Base-by-base conservation (phyloP, 2,113 vertebrate genomes). In the Plectropomus leopardus region DNA sequence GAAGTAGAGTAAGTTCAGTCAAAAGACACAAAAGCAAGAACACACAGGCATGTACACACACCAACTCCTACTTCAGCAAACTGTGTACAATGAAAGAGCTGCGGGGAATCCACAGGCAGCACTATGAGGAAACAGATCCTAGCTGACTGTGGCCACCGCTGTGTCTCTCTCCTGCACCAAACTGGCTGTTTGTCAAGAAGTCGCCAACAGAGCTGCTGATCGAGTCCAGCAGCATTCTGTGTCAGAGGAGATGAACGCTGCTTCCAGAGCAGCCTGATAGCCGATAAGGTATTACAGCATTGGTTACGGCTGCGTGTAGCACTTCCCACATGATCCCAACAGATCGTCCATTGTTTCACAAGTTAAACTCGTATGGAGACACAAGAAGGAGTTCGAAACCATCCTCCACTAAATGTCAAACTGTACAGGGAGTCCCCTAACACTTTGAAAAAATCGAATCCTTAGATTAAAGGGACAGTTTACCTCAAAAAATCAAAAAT, bases 171-270 rank as follows among this genome's bases (percentile, higher is more conserved):
- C 80, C 57, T 16, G 15, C 45, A 34, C 3, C 50, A 57, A 48
- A 32, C 59, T 40, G 67, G 24, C 23, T 59, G 34, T 8, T 21
- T 55, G 69, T 74, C 72, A 70, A n/a, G 74, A 66, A 50, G 69
- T 69, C 4, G 13, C 58, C 9, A 1, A 19, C 68, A 47, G 60
- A 90, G 64, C 79, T 55, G 88, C 82, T 42, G 45, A 71, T 89
- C 75, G 4, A 81, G 92, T 91, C 42, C 0, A 69, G 67, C 88
- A 26, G 44, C 89, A 90, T 88, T 92, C 86, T 87, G 77, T 3
- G 67, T 57, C 44, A 21, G 65, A 63, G 61, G 54, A 72, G 47
- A 85, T 59, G 64, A n/a, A 7, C 1, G 13, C 54, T 1, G 32
- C 76, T 45, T 86, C 71, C 71, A 69, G 57, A n/a, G 59, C 51